phyloP scores from a whole-genome alignment of 2,113 vertebrate genomes.

The Piaya cayana region DNA sequence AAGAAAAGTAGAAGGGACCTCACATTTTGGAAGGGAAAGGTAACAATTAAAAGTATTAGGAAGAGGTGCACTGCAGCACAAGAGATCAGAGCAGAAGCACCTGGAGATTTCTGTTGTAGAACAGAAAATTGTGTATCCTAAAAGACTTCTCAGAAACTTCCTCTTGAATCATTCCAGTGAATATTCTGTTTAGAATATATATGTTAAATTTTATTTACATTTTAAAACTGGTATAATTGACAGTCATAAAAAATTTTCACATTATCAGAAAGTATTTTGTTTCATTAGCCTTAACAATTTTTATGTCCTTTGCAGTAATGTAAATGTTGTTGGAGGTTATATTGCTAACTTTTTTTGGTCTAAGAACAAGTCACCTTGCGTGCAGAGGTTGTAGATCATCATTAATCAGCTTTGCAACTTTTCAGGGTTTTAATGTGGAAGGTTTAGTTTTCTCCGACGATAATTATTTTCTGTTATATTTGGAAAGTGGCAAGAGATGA shows the following conservation, averaged over 20 bases:
- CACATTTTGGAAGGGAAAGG: neutral
- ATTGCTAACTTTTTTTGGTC: rapidly evolving
- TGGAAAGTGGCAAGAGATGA: neutral
- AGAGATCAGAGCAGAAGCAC: neutral
- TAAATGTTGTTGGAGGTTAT: neutral
- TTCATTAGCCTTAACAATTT: neutral
- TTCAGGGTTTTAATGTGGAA: neutral
- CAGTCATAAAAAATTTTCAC: neutral
- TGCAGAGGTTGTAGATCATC: neutral
- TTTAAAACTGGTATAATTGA: neutral
- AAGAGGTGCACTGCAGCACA: neutral
- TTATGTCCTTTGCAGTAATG: neutral
- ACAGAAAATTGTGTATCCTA: neutral
- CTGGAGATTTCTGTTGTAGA: neutral
- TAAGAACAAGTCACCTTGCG: neutral
- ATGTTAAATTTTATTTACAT: neutral
- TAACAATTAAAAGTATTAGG: neutral
- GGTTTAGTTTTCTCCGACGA: neutral
- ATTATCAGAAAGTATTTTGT: neutral
- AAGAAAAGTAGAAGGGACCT: neutral
- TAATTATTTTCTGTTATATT: neutral
- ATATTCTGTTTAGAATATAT: neutral
- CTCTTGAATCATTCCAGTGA: neutral
- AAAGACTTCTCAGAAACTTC: neutral
- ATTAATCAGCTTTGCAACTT: neutral